Conservation (phyloP, 1,140 invertebrate species). For the Wiebesia pumilae region DNA sequence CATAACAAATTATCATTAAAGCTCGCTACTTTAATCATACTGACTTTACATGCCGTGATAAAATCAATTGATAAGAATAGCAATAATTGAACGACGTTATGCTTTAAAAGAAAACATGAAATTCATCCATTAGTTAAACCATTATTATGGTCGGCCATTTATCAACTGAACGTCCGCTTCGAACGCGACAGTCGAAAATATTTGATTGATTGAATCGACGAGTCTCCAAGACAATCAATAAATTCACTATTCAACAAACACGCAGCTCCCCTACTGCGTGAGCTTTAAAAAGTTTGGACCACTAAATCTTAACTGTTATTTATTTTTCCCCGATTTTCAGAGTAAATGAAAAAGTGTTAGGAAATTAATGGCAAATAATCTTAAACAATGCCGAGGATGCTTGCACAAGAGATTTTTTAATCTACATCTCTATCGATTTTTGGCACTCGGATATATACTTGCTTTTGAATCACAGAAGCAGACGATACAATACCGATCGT, state of each 20-base stretch:
- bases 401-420: neutral
- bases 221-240: slow-evolving; percentile 8
- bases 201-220: slow-evolving; percentile 37
- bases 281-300: slow-evolving; percentile 34
- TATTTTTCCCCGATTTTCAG: neutral
- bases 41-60: slow-evolving; percentile 23
- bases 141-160: neutral
- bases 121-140: neutral
- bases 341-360: neutral
- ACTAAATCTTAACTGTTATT: slow-evolving; percentile 29
- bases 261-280: neutral
- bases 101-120: slow-evolving; percentile 1
- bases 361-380: slow-evolving; percentile 11
- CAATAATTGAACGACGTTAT: neutral
- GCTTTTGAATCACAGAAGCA: slow-evolving; percentile 29
- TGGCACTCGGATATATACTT: slow-evolving; percentile 34
- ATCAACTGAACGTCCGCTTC: neutral
- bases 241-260: slow-evolving; percentile 25
- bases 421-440: neutral
- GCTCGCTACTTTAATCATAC: slow-evolving; percentile 17
- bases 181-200: neutral
- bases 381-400: neutral
- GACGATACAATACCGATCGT: neutral
- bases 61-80: slow-evolving; percentile 32
- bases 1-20: neutral